Evolutionary conservation across 2,113 vertebrate genomes (phyloP).

Genomic region (Sarotherodon lohbergeri): DNA sequence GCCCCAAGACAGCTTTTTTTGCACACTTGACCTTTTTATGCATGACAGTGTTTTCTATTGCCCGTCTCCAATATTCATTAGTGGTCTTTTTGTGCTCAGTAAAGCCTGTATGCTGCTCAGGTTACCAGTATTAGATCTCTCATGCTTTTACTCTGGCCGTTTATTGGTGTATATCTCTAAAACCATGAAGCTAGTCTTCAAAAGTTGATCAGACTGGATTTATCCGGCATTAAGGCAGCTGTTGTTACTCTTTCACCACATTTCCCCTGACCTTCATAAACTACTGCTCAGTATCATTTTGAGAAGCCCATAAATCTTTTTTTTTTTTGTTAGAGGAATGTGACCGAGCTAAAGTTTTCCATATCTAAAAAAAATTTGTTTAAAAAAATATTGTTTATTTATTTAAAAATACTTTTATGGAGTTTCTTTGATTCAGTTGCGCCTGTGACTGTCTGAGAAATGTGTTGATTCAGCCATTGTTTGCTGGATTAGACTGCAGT

Average conservation of each 20-base stretch:
- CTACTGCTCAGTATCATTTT: slow-evolving; percentile 34
- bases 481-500: not conserved
- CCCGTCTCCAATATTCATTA: not conserved
- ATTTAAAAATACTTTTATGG: not conserved
- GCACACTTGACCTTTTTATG: not conserved
- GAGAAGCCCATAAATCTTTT: not conserved
- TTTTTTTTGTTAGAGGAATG: not conserved
- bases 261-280: slow-evolving; percentile 18
- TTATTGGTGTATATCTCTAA: not conserved
- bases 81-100: not conserved
- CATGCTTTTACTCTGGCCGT: not conserved
- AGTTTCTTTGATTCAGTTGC: not conserved
- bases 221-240: not conserved
- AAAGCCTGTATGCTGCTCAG: not conserved
- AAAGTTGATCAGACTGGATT: not conserved
- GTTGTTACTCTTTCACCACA: not conserved
- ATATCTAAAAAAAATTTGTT: not conserved
- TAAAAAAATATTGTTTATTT: not conserved
- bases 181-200: not conserved
- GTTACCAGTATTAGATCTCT: not conserved
- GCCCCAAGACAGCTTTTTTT: not conserved
- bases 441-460: not conserved
- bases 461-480: not conserved
- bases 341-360: not conserved
- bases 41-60: not conserved